Evolutionary conservation across 2,113 vertebrate genomes (phyloP), one percentile per base, ranked within the genome.

Genomic region (Nibea albiflora): DNA sequence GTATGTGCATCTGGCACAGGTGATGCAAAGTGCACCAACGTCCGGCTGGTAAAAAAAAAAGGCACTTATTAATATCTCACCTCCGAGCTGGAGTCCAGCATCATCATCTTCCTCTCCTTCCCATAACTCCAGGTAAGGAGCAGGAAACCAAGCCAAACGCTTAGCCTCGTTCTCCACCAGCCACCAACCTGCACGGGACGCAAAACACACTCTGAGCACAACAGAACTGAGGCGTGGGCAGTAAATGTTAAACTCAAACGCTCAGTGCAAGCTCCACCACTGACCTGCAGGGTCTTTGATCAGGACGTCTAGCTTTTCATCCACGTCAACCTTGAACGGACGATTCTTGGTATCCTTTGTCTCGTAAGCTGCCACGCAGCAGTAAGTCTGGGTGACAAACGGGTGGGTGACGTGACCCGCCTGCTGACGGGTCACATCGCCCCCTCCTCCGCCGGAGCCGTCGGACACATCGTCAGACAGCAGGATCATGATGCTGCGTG

Each of bases 131-230:
- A 99, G 91, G 49, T 96, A 99, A 0, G 98, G 96, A 65, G 97
- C 97, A 10, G 98, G 98, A 85, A 99, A 99, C 98, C 98, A 99
- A 49, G 97, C 97, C n/a, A 94, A 79, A n/a, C 88, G 80, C 71
- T 96, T 97, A 1, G 94, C 85, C 53, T 96, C 80, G 0, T 97
- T 99, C 80, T 95, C 96, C 76, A 99, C 98, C 47, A 99, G 94
- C 97, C 98, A 99, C 98, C 98, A 99, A 0, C 98, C 98, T 99
- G 87, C 1, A 72, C 11, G 70, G 20, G 10, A 71, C 75, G 50
- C 15, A 8, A 68, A 17, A 35, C 11, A 24, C 1, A 11, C 42
- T 10, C 16, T 71, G 3, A 80, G 46, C 4, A 58, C 1, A 3
- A 46, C 0, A 3, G 4, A 7, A 35, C 20, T 0, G 1, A 67